Base-by-base conservation (phyloP, 2,888 invertebrate genomes). In the Glyphotaelius pellucidus region DNA sequence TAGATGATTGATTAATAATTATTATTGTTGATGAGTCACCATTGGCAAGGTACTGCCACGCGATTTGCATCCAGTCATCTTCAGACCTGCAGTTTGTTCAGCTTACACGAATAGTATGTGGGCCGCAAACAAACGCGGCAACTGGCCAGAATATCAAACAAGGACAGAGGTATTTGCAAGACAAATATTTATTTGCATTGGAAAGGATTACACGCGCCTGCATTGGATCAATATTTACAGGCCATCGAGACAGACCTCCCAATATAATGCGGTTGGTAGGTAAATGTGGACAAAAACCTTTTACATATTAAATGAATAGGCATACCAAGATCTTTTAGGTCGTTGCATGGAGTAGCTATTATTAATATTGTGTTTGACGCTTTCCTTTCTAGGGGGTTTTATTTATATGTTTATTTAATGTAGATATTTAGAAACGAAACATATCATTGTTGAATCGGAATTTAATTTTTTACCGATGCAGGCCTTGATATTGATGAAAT, bases 181-280 rank as follows among this genome's bases (percentile, higher is more conserved):
- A 52, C 42, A 47, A 86, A 86, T 86, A 86, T 86, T 86, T 86
- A 67, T 86, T 4, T 42, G 86, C 42, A 86, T 25, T 38, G 38
- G 25, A 14, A 30, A 42, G 42, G 52, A 79, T 31, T 67, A 88
- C 88, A 88, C 88, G 79, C 88, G 88, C 79, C 88, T 32, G 88
- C 67, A 67, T 79, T 32, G 88, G 79, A 25, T n/a, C 32, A 88
- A 88, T 88, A 88, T 88, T 88, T 30, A 88, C 88, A 31, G 3
- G 12, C 67, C 67, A 67, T 31, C 15, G 47, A 88, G 88, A 67
- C 79, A 67, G 88, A 88, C 88, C 88, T 88, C 88, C 32, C 88
- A 31, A 32, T 12, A 79, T 19, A 83, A 32, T 25, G 9, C 9
- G 9, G 25, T 67, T 2, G 25, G 25, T n/a, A 9, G 25, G 25